These are phyloP conservation scores for Ophiodon elongatus DNA, from an alignment of 2,113 vertebrate species.

Conservation along the genomic window DNA sequence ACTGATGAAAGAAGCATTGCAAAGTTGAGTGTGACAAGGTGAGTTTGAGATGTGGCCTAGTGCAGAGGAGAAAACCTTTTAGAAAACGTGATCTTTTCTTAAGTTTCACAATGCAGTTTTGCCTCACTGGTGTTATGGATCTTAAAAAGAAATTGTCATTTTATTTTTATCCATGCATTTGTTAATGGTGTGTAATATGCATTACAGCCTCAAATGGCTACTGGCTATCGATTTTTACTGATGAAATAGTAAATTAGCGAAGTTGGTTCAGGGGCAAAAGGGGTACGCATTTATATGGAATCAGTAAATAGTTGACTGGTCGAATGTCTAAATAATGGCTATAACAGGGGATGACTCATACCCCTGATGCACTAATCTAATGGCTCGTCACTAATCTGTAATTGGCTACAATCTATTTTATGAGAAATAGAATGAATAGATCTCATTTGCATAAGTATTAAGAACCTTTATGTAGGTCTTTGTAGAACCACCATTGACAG, in stretches of 20 bases:
- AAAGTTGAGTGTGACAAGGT: neutral
- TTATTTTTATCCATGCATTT: neutral
- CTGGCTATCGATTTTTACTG: neutral
- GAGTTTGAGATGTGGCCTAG: neutral
- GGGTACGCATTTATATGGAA: neutral
- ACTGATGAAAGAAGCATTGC: neutral
- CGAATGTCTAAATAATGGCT: neutral
- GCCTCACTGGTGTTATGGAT: neutral
- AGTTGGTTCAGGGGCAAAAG: neutral
- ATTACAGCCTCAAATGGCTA: neutral
- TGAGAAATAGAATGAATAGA: conserved; percentile 20
- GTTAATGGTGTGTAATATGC: neutral
- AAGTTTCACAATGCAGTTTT: neutral
- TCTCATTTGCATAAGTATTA: conserved; percentile 38
- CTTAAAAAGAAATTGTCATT: neutral
- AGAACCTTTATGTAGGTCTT: neutral
- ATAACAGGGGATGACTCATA: conserved; percentile 43
- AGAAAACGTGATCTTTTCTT: neutral
- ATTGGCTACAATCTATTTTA: conserved; percentile 51
- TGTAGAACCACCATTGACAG: conserved; percentile 1
- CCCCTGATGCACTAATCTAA: conserved; percentile 42
- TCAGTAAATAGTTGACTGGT: conserved; percentile 2
- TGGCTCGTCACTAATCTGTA: conserved; percentile 64
- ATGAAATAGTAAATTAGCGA: neutral
- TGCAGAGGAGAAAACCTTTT: neutral